phyloP scores from a whole-genome alignment of 2,797 vertebrate species.

The Pangasius sanitwongsei region DNA sequence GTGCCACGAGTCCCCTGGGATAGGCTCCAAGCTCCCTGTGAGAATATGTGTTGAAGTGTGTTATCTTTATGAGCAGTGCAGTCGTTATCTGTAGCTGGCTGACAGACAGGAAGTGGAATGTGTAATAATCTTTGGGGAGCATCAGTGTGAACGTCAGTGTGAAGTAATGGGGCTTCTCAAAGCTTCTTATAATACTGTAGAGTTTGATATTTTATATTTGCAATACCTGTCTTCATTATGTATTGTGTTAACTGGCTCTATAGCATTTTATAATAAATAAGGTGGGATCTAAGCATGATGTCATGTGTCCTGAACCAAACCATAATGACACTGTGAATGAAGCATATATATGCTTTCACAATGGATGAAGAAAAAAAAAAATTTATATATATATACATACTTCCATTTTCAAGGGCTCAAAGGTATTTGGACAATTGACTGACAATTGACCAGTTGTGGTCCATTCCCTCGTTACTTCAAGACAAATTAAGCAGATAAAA shows the following conservation, averaged over 20 bases:
- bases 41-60: neutral
- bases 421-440: too few species aligned
- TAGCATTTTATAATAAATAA: neutral
- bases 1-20: too few species aligned
- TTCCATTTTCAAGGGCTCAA: too few species aligned
- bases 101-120: constrained; percentile 15
- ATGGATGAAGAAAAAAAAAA: too few species aligned
- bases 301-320: neutral
- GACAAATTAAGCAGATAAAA: too few species aligned
- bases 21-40: too few species aligned
- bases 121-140: neutral
- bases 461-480: too few species aligned
- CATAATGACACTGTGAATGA: neutral
- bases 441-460: too few species aligned
- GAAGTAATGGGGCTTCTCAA: neutral
- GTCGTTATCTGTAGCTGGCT: neutral
- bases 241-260: neutral
- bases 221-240: neutral
- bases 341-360: neutral
- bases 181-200: neutral
- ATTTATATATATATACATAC: too few species aligned
- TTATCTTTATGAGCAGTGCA: neutral
- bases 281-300: neutral
- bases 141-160: neutral
- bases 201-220: neutral